Percentiles rank a stretch among this genome's conserved stretches.
Evolutionary conservation across 2,113 vertebrate species (phyloP).

Genomic region (Damaliscus lunatus): DNA sequence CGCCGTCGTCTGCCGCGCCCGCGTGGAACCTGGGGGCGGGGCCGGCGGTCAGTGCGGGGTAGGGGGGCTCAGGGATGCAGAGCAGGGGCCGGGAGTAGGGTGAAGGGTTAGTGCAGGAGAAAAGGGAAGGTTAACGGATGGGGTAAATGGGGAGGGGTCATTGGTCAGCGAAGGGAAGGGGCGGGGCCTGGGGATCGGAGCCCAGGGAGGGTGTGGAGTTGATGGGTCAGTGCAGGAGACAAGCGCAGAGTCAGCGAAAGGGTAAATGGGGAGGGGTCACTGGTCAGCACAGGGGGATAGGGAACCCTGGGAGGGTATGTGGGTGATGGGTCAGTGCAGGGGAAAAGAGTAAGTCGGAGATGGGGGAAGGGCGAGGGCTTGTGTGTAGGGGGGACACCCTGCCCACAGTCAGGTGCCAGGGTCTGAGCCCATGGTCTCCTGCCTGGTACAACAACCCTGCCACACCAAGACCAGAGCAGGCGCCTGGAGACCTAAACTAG

Average conservation of each 20-base stretch:
- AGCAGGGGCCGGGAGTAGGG: neutral
- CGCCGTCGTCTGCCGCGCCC: constrained; percentile 58
- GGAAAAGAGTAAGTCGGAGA: too few species aligned
- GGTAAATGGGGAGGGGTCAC: too few species aligned
- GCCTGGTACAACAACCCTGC: neutral
- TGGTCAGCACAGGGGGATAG: neutral
- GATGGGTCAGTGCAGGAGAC: too few species aligned
- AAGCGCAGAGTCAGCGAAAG: neutral
- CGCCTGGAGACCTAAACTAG: neutral
- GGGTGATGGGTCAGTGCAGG: neutral
- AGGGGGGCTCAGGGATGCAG: neutral
- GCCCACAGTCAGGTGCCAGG: neutral
- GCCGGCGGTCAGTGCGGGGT: neutral
- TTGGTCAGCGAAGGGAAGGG: neutral
- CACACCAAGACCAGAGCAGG: neutral
- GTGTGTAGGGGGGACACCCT: too few species aligned
- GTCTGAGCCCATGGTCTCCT: neutral
- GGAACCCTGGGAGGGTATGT: neutral
- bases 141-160: neutral
- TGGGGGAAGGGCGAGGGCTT: fast-evolving
- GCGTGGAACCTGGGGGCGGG: constrained; percentile 84
- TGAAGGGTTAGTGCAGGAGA: neutral
- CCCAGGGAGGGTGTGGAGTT: neutral
- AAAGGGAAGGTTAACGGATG: too few species aligned
- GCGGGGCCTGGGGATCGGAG: neutral